A percentile compares a stretch with the other conserved stretches of the same genome.
These are phyloP conservation scores for Musca vetustissima DNA, from an alignment of 1,140 invertebrate genomes.

Conservation along the genomic window DNA sequence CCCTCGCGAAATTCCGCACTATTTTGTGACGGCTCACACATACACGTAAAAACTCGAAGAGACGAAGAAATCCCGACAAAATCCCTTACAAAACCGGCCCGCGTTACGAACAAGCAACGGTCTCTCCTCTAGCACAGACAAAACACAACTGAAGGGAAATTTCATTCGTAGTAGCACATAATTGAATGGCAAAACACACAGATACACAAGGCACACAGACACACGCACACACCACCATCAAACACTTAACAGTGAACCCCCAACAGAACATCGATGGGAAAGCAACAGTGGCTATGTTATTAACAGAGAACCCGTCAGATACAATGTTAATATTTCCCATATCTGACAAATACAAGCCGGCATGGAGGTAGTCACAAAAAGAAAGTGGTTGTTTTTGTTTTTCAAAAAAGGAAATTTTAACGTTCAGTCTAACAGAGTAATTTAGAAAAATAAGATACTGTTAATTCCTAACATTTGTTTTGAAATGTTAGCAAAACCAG, in stretches of 20 bases:
- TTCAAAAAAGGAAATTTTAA: conserved; percentile 15
- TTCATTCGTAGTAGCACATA: neutral
- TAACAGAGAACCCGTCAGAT: too few relatives aligned
- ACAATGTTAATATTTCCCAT: too few relatives aligned
- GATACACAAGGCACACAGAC: neutral
- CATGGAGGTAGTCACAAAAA: neutral
- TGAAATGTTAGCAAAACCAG: neutral
- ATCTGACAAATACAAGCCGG: too few relatives aligned
- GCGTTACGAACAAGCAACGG: neutral
- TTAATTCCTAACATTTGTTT: neutral
- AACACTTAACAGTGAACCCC: neutral
- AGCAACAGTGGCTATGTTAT: too few relatives aligned
- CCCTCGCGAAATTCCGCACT: too few relatives aligned
- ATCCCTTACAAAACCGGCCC: too few relatives aligned
- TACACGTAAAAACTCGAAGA: too few relatives aligned
- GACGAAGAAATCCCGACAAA: too few relatives aligned
- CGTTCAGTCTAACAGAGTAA: neutral
- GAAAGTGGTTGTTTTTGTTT: conserved; percentile 7
- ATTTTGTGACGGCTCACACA: too few relatives aligned
- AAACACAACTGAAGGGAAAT: conserved; percentile 22
- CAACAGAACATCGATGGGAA: too few relatives aligned
- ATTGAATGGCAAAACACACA: conserved; percentile 5
- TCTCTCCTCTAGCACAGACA: neutral
- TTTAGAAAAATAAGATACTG: neutral
- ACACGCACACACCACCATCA: neutral